Evolutionary conservation across 2,888 invertebrate species (phyloP).

Genomic region (Erebia ligea): DNA sequence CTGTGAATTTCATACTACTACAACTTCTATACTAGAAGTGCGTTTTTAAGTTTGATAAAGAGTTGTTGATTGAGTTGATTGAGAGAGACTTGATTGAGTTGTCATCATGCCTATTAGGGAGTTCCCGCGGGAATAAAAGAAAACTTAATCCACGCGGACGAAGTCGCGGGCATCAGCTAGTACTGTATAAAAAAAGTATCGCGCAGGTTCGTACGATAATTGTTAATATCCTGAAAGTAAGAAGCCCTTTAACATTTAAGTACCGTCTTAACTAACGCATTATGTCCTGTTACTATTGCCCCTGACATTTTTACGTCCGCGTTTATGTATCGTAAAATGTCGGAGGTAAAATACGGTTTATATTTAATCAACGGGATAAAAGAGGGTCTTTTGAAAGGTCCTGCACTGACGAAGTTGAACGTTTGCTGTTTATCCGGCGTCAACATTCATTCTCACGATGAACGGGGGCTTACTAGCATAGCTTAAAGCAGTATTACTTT

Average conservation of each 20-base stretch:
- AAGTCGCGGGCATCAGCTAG: no score
- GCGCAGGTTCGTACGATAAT: no score
- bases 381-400: not conserved
- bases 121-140: no score
- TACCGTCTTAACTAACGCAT: constrained; percentile 20
- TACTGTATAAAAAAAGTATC: no score
- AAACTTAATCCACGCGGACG: no score
- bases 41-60: no score
- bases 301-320: constrained; percentile 36
- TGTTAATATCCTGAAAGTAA: not conserved
- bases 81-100: no score
- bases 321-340: constrained; percentile 20
- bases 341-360: constrained; percentile 5
- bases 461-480: not conserved
- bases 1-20: no score
- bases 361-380: constrained; percentile 10
- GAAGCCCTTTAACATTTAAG: constrained; percentile 12
- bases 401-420: not conserved
- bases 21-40: no score
- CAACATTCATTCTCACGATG: not conserved
- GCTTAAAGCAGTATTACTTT: no score
- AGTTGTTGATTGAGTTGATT: no score
- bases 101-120: no score
- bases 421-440: not conserved
- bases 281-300: constrained; percentile 28